These are phyloP conservation scores for Drosophila lacicola DNA, from an alignment of 2,888 invertebrate species.

Conservation along the genomic window DNA sequence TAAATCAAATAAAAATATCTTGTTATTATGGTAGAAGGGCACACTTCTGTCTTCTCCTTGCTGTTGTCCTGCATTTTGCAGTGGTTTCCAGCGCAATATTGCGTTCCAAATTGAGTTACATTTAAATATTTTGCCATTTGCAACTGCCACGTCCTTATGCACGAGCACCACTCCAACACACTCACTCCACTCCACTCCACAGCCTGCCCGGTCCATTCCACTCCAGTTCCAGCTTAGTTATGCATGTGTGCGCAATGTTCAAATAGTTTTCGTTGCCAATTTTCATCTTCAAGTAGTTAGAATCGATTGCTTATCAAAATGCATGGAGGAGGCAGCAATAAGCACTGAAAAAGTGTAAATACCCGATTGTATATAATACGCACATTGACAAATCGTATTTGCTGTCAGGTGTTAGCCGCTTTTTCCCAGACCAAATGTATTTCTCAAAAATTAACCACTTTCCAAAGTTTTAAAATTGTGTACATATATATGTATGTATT, in stretches of 20 bases:
- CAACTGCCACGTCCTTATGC: slow-evolving; percentile 38
- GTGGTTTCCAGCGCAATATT: slow-evolving; percentile 62
- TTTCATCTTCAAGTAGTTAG: slow-evolving; percentile 23
- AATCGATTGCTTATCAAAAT: slow-evolving; percentile 31
- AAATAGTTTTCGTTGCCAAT: slow-evolving; percentile 44
- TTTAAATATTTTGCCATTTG: slow-evolving; percentile 72
- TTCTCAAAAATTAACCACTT: too few species aligned
- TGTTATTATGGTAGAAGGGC: slow-evolving; percentile 58
- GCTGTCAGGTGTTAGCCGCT: too few species aligned
- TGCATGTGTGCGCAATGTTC: slow-evolving; percentile 37
- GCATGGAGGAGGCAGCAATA: background rate
- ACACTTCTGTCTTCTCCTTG: slow-evolving; percentile 24
- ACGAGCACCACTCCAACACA: slow-evolving; percentile 9
- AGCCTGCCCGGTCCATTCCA: background rate
- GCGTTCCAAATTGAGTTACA: slow-evolving; percentile 72
- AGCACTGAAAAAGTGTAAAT: background rate
- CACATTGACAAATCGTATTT: background rate
- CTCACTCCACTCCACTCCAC: background rate
- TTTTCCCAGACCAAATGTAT: too few species aligned
- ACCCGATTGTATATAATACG: background rate
- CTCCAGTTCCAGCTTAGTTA: slow-evolving; percentile 27
- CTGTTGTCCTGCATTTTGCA: slow-evolving; percentile 34
- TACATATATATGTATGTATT: too few species aligned
- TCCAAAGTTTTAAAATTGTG: too few species aligned
- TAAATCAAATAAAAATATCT: slow-evolving; percentile 79